A percentile compares a stretch with the other conserved stretches of the same genome.
phyloP scores from a whole-genome alignment of 2,797 vertebrate species.

The Hemitrygon akajei region DNA sequence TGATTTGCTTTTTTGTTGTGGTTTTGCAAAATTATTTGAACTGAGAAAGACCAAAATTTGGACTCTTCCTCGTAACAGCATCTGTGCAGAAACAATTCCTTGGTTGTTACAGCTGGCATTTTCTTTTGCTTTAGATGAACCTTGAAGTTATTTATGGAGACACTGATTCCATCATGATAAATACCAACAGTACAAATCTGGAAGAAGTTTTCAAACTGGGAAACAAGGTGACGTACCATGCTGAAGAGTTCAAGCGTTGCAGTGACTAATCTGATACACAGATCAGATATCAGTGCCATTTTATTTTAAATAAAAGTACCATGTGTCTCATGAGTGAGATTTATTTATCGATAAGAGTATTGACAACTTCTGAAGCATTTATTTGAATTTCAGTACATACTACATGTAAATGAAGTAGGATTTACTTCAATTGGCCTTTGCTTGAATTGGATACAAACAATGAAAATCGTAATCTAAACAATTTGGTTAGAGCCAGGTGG shows the following conservation, averaged over 20 bases:
- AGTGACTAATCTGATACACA: neutral
- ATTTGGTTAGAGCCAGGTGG: neutral
- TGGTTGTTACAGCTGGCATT: constrained; percentile 42
- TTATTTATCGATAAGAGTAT: constrained; percentile 3
- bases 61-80: no score
- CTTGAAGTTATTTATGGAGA: constrained; percentile 98
- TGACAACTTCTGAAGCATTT: neutral
- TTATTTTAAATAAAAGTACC: neutral
- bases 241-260: neutral
- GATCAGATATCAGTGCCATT: neutral
- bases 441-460: neutral
- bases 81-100: constrained; percentile 38
- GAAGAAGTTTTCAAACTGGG: constrained; percentile 93
- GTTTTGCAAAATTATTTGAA: neutral
- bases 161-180: constrained; percentile 99
- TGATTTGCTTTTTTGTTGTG: neutral
- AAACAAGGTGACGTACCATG: constrained; percentile 69
- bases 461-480: neutral
- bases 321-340: neutral
- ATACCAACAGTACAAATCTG: constrained; percentile 83
- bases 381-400: neutral
- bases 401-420: neutral
- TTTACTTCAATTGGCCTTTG: neutral
- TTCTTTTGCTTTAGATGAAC: constrained; percentile 73
- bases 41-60: neutral